These are phyloP conservation scores for Apocheima hispidaria DNA, from an alignment of 2,888 invertebrate genomes.

Conservation along the genomic window DNA sequence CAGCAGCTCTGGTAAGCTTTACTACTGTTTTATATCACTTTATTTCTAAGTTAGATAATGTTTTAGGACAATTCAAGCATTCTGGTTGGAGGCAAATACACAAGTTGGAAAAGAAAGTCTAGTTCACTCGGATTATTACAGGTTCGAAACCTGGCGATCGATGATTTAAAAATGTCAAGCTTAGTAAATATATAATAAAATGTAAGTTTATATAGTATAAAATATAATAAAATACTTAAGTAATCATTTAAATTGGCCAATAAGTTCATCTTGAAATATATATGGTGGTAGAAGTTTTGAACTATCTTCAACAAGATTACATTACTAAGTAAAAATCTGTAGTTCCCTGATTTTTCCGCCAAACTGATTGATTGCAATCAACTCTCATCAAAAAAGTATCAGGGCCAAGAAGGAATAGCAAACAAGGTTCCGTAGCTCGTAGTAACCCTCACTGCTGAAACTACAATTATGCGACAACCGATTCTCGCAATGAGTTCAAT, in stretches of 20 bases:
- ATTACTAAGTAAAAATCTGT: no score
- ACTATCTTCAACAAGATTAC: background rate
- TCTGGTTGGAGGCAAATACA: background rate
- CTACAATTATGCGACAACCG: slow-evolving; percentile 22
- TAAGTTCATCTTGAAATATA: no score
- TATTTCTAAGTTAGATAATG: background rate
- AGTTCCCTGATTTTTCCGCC: background rate
- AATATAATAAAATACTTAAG: no score
- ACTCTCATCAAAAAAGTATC: slow-evolving; percentile 22
- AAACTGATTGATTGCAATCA: background rate
- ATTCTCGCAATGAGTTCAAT: slow-evolving; percentile 11
- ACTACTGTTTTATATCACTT: background rate
- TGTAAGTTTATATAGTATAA: no score
- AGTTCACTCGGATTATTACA: no score
- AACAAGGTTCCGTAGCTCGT: background rate
- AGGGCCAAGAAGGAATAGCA: slow-evolving; percentile 12
- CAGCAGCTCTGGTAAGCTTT: slow-evolving; percentile 88
- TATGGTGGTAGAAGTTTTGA: background rate
- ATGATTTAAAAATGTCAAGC: no score
- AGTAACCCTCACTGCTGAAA: slow-evolving; percentile 6
- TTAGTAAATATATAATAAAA: no score
- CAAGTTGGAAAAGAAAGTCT: background rate
- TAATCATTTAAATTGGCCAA: no score
- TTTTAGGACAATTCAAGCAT: background rate
- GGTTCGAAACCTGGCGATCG: no score